A percentile compares a stretch with the other conserved stretches of the same genome.
These are phyloP conservation scores for Agonum fuliginosum DNA, from an alignment of 2,888 invertebrate species.

Conservation along the genomic window DNA sequence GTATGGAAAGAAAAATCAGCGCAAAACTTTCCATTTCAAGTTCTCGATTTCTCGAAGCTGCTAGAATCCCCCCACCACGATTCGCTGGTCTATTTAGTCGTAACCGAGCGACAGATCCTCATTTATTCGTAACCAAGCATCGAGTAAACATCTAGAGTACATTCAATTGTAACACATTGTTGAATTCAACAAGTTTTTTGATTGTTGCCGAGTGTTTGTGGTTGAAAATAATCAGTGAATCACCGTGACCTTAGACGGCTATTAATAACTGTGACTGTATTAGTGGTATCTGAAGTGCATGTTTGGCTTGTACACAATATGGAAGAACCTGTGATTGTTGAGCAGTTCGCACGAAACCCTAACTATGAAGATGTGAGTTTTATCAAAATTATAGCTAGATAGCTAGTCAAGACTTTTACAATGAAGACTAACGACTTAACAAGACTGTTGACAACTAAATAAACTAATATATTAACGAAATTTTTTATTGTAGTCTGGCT, in stretches of 20 bases:
- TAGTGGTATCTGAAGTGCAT: background rate
- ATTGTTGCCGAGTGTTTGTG: background rate
- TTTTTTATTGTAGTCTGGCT: constrained; percentile 75
- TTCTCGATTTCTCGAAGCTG: background rate
- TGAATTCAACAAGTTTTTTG: background rate
- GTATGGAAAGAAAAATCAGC: too few species aligned
- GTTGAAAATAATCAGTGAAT: background rate
- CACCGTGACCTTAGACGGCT: background rate
- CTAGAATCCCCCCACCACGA: background rate
- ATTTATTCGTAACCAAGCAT: too few species aligned
- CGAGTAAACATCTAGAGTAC: too few species aligned
- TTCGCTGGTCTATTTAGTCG: too few species aligned
- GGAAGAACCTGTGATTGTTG: constrained; percentile 61
- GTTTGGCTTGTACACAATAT: constrained; percentile 20
- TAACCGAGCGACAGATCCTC: too few species aligned
- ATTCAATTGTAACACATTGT: background rate
- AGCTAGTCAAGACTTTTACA: too few species aligned
- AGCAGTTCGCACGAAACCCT: constrained; percentile 52
- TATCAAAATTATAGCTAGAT: too few species aligned
- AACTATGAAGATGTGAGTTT: constrained; percentile 51
- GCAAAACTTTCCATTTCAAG: too few species aligned
- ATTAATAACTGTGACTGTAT: constrained; percentile 38
- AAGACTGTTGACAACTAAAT: too few species aligned
- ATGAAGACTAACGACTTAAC: too few species aligned
- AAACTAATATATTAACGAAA: background rate